Evolutionary conservation across 2,113 vertebrate species (phyloP), one percentile per base, ranked within the genome.

Genomic region (Psittacula cyanocephala): DNA sequence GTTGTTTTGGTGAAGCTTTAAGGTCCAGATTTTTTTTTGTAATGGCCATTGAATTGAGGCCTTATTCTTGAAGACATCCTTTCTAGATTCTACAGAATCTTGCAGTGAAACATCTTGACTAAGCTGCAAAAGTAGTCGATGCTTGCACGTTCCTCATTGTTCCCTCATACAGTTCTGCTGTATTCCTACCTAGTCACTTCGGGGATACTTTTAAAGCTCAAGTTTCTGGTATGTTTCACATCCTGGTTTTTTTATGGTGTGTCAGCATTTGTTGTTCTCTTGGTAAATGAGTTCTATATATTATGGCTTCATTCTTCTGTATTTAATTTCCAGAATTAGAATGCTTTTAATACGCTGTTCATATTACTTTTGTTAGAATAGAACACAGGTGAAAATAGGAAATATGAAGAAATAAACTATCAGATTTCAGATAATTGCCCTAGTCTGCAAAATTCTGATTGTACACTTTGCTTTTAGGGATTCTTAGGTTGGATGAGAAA

Each of bases 401-500:
- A 86, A 86, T 89, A 52, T 41, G 64, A 59, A 75, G 76, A 72
- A 19, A 59, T 62, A 46, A 78, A 46, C 28, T 37, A 41, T 78
- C 27, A 72, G 53, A 82, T 95, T 91, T 97, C 89, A 50, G 49
- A 16, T 85, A 85, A 88, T 69, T 74, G 35, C 62, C n/a, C 15
- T 43, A 46, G 53, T 80, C 76, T 93, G 79, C 25, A 77, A 93
- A 93, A 95, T 64, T 50, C 43, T 77, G 50, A 77, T 69, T 1
- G 1, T 46, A 27, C 35, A 39, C 64, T 91, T 86, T 91, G 33
- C 77, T 79, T 91, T 68, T 86, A 64, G 49, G 17, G 47, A 11
- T 88, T 93, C 49, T 88, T 77, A 69, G 57, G 16, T 46, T 81
- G 80, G 23, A 29, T 74, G 55, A 93, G 83, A 89, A 95, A 95